phyloP scores from a whole-genome alignment of 2,113 vertebrate genomes.

The Setophaga coronata region DNA sequence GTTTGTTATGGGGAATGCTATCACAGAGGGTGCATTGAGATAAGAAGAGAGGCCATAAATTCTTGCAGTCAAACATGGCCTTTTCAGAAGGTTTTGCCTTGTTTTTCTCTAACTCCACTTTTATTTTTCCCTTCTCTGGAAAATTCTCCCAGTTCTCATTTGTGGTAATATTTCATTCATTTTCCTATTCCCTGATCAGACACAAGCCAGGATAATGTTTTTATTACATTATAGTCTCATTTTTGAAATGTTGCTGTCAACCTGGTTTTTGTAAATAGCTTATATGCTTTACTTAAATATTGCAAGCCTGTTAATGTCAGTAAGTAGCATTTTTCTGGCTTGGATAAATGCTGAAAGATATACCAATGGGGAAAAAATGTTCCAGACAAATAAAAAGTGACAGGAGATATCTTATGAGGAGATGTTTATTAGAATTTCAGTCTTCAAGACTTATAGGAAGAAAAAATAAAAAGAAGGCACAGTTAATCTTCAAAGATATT shows the following conservation, averaged over 20 bases:
- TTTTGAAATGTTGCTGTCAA: slow-evolving; percentile 16
- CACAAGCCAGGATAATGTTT: background rate
- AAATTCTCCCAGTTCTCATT: background rate
- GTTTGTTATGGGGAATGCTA: background rate
- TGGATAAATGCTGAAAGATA: background rate
- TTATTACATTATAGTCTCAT: slow-evolving; percentile 18
- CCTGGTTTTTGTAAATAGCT: background rate
- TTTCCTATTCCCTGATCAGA: slow-evolving; percentile 5
- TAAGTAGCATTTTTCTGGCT: background rate
- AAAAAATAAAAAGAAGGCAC: background rate
- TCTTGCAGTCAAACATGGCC: background rate
- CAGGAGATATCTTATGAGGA: slow-evolving; percentile 25
- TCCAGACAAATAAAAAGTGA: slow-evolving; percentile 43
- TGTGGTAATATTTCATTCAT: background rate
- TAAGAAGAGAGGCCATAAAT: background rate
- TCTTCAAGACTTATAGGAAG: background rate
- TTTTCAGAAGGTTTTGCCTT: background rate
- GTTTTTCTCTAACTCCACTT: background rate
- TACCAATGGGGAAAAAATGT: background rate
- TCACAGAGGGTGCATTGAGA: background rate
- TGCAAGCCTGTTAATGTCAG: background rate
- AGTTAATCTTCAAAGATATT: slow-evolving; percentile 19
- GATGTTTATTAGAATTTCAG: slow-evolving; percentile 22
- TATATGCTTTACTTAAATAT: slow-evolving; percentile 15
- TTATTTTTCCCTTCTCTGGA: background rate